phyloP scores from a whole-genome alignment of 30 jellyfish, hydroid and myxozoan genomes.

The Hydractinia symbiolongicarpus region DNA sequence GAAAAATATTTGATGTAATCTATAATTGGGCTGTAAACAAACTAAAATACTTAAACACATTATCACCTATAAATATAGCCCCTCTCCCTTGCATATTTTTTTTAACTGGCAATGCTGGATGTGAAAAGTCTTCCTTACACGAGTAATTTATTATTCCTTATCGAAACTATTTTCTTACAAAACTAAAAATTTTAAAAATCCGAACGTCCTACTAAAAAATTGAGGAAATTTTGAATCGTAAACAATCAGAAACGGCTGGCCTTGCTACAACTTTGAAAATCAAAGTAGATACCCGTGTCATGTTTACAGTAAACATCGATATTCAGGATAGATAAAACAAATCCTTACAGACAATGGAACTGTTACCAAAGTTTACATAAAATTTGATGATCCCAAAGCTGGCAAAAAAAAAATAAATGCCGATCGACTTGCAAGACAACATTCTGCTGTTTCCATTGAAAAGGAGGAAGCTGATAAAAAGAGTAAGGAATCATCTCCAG shows the following conservation, averaged over 20 bases:
- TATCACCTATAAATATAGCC: conserved; percentile 16
- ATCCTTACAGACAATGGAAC: conserved; percentile 10
- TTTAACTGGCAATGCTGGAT: conserved; percentile 18
- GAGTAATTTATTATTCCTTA: conserved; percentile 17
- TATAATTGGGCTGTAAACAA: background rate
- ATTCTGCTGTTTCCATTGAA: conserved; percentile 14
- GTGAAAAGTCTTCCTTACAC: conserved; percentile 4
- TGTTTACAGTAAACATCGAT: conserved; percentile 24
- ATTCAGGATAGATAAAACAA: conserved; percentile 23
- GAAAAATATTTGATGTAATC: background rate
- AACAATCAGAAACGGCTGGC: conserved; percentile 24
- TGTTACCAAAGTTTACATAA: conserved; percentile 10
- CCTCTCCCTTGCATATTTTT: conserved; percentile 8
- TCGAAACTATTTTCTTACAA: conserved; percentile 10
- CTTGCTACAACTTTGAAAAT: background rate
- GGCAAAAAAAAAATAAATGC: background rate
- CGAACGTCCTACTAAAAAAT: conserved; percentile 3
- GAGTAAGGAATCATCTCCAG: too few relatives aligned
- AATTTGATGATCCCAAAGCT: conserved; percentile 18
- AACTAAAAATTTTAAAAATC: background rate
- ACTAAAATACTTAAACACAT: background rate
- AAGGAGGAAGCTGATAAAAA: conserved; percentile 15
- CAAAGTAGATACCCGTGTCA: conserved; percentile 15
- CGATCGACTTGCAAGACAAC: background rate
- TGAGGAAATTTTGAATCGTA: conserved; percentile 1